Evolutionary conservation across 2,797 vertebrate genomes (phyloP).

Genomic region (Ceryle rudis): DNA sequence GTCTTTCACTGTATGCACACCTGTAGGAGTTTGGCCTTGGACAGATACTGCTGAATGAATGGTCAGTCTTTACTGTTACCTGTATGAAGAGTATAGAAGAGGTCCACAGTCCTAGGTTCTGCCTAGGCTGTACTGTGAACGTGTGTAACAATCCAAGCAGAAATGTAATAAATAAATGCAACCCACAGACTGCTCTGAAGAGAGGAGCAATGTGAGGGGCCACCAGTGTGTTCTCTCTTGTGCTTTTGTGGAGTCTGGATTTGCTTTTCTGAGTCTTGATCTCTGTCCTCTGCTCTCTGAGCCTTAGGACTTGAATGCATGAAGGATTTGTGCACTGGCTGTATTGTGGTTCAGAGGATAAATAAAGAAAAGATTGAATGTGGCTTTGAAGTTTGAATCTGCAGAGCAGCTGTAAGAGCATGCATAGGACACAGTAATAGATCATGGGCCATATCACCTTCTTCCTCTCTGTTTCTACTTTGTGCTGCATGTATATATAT

Average conservation of each 20-base stretch:
- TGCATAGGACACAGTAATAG: neutral
- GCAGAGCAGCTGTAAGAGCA: neutral
- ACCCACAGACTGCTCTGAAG: neutral
- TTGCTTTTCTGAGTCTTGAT: neutral
- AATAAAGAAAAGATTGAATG: neutral
- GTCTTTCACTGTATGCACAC: neutral
- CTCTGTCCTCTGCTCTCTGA: neutral
- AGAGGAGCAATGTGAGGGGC: neutral
- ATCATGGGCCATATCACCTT: neutral
- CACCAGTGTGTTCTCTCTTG: neutral
- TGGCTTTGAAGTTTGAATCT: neutral
- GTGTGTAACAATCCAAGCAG: neutral
- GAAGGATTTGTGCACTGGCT: neutral
- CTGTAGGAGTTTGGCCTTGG: neutral
- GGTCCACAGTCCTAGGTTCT: neutral
- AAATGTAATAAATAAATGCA: neutral
- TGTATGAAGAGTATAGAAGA: neutral
- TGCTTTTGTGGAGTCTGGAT: neutral
- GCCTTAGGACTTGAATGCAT: neutral
- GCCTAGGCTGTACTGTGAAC: neutral
- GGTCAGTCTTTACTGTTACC: neutral
- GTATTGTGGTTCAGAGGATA: neutral
- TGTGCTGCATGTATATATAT: neutral
- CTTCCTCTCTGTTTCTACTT: neutral
- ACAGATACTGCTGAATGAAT: neutral